phyloP scores from a whole-genome alignment of 2,113 vertebrate genomes.

The Siniperca knerii region DNA sequence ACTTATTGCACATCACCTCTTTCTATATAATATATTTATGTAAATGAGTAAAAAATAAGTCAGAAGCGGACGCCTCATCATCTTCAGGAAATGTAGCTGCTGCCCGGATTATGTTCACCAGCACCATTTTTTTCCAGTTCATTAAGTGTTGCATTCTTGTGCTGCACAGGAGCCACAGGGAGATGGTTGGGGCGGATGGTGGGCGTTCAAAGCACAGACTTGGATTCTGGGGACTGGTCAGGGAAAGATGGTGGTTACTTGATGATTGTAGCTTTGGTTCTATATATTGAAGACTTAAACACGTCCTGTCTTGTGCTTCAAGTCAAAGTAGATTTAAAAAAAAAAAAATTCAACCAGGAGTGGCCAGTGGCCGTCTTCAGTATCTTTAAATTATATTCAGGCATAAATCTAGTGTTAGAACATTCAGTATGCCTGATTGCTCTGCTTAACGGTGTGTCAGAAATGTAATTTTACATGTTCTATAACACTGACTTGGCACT shows the following conservation, averaged over 20 bases:
- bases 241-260: not conserved
- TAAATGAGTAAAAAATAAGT: not conserved
- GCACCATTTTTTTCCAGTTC: not conserved
- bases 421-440: not conserved
- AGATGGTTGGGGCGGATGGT: not conserved
- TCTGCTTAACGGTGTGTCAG: not conserved
- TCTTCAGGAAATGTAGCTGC: not conserved
- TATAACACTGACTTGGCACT: not conserved
- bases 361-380: not conserved
- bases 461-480: not conserved
- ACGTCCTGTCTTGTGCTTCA: not conserved
- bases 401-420: not conserved
- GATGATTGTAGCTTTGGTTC: not conserved
- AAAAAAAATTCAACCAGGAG: not conserved
- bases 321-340: not conserved
- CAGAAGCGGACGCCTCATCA: not conserved
- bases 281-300: not conserved
- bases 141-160: not conserved
- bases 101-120: not conserved
- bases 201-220: not conserved
- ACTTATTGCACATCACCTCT: not conserved
- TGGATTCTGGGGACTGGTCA: not conserved
- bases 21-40: not conserved
- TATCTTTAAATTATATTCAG: not conserved
- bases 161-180: slow-evolving; percentile 6